A percentile compares a stretch with the other conserved stretches of the same genome.
phyloP scores from a whole-genome alignment of 1,140 invertebrate genomes.

The Lordiphosa collinella region DNA sequence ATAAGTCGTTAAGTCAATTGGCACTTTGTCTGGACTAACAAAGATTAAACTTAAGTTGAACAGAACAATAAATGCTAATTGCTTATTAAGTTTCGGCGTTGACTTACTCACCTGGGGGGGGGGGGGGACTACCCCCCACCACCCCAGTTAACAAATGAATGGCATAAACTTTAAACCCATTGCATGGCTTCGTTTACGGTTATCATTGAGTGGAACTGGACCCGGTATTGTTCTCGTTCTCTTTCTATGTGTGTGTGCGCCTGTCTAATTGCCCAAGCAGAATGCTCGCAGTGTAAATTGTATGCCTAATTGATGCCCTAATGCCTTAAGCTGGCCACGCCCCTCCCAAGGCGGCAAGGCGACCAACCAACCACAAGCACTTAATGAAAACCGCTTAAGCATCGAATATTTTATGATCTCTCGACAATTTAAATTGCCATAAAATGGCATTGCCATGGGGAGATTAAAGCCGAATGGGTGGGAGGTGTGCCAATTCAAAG shows the following conservation, averaged over 20 bases:
- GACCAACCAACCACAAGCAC: background rate
- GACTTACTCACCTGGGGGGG: too few species aligned
- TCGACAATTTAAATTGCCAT: slow-evolving; percentile 4
- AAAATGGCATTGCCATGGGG: background rate
- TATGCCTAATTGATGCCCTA: slow-evolving; percentile 3
- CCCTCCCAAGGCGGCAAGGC: background rate
- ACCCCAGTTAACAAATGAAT: slow-evolving; percentile 18
- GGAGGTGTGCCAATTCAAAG: too few species aligned
- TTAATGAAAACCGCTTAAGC: slow-evolving; percentile 14
- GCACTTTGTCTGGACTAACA: too few species aligned
- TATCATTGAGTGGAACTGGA: slow-evolving; percentile 17
- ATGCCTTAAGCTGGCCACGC: slow-evolving; percentile 1
- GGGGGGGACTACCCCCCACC: too few species aligned
- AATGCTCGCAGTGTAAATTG: slow-evolving; percentile 3
- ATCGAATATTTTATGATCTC: slow-evolving; percentile 5
- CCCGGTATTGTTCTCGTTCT: background rate
- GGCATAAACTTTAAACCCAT: slow-evolving; percentile 18
- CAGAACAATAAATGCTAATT: too few species aligned
- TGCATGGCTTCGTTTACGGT: slow-evolving; percentile 1
- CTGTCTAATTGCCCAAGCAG: slow-evolving; percentile 1
- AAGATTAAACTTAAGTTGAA: too few species aligned
- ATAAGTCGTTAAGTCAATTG: too few species aligned
- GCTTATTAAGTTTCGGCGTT: too few species aligned
- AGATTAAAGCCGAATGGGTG: background rate
- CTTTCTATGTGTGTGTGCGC: background rate